A percentile compares a stretch with the other conserved stretches of the same genome.
Evolutionary conservation across 2,113 vertebrate genomes (phyloP).

Genomic region (Notothenia rossii): DNA sequence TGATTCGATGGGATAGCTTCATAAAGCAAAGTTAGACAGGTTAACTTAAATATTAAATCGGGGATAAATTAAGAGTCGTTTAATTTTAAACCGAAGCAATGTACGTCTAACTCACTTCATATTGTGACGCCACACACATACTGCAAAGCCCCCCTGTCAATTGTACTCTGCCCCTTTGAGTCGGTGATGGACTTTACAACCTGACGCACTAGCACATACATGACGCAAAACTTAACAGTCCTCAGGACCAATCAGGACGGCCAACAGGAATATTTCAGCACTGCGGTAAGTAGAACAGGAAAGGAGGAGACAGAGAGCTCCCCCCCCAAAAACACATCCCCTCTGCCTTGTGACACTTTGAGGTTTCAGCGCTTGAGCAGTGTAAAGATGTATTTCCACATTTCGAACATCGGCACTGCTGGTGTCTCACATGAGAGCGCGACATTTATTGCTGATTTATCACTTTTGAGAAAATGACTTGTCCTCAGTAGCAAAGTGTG

Average conservation of each 20-base stretch:
- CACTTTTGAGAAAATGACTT: slow-evolving; percentile 60
- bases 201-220: slow-evolving; percentile 62
- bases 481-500: slow-evolving; percentile 41
- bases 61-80: not conserved
- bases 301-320: slow-evolving; percentile 30
- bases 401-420: slow-evolving; percentile 1
- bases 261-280: slow-evolving; percentile 47
- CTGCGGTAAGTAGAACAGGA: slow-evolving; percentile 66
- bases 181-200: slow-evolving; percentile 54
- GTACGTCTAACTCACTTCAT: not conserved
- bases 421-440: slow-evolving; percentile 55
- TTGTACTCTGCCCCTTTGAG: slow-evolving; percentile 40
- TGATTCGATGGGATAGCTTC: too few species aligned
- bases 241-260: slow-evolving; percentile 74
- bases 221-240: slow-evolving; percentile 71
- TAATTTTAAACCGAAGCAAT: not conserved
- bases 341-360: slow-evolving; percentile 49
- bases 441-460: slow-evolving; percentile 66
- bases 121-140: not conserved
- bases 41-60: too few species aligned
- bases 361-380: slow-evolving; percentile 40
- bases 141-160: slow-evolving; percentile 44
- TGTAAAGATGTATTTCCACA: slow-evolving; percentile 56
- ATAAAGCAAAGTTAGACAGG: too few species aligned
- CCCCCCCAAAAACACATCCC: not conserved